Percentiles rank a stretch among this genome's conserved stretches.
phyloP scores from a whole-genome alignment of 2,113 vertebrate species.

The Periophthalmus modestus region DNA sequence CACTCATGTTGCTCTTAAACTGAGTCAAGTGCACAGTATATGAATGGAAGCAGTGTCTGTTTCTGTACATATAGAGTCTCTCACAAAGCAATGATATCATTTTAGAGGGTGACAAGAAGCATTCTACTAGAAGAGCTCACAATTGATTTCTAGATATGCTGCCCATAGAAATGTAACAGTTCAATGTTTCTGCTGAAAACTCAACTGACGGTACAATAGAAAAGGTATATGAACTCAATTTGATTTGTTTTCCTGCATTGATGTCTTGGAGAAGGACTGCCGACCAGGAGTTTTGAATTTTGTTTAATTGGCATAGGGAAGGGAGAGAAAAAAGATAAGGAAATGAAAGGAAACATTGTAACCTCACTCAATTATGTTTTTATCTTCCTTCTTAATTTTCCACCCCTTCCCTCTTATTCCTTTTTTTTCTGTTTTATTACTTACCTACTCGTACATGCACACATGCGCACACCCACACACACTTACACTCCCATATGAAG shows the following conservation, averaged over 20 bases:
- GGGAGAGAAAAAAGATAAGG: too few relatives aligned
- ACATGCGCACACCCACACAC: too few relatives aligned
- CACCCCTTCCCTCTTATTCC: too few relatives aligned
- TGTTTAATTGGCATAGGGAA: background rate
- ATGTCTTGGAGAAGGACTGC: background rate
- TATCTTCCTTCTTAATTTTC: too few relatives aligned
- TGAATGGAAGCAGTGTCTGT: constrained; percentile 19
- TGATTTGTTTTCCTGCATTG: background rate
- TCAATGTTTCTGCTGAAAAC: background rate
- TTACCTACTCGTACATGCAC: too few relatives aligned
- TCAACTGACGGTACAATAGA: background rate
- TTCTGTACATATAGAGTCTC: constrained; percentile 1
- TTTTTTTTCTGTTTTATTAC: too few relatives aligned
- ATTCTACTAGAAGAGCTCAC: background rate
- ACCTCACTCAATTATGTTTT: too few relatives aligned
- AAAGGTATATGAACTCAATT: background rate
- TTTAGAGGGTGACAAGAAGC: background rate
- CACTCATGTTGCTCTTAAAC: constrained; percentile 55
- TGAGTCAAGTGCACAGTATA: constrained; percentile 52
- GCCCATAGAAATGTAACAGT: background rate
- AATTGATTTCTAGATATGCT: background rate
- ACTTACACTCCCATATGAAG: too few relatives aligned
- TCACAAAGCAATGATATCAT: background rate
- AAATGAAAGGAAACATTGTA: too few relatives aligned
- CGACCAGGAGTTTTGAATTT: background rate